A percentile compares a stretch with the other conserved stretches of the same genome.
phyloP scores from a whole-genome alignment of 1,140 invertebrate species.

The Aradophagus sp. region DNA sequence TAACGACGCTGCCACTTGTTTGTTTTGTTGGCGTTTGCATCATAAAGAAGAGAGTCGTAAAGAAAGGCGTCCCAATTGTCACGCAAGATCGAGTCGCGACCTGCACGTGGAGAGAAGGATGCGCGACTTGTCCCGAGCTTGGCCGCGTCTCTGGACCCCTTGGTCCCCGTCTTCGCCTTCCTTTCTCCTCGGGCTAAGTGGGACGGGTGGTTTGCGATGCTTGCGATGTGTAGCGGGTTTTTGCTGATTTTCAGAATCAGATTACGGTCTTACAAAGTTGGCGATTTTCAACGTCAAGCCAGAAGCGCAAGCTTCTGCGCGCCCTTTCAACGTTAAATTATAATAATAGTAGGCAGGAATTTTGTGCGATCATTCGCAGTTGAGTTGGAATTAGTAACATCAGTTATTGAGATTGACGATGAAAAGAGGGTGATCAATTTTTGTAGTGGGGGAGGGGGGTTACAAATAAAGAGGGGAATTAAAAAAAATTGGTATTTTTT shows the following conservation, averaged over 20 bases:
- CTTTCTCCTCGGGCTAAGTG: conserved; percentile 52
- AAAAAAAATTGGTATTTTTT: too few species aligned
- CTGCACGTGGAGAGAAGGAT: conserved; percentile 42
- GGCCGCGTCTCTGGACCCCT: not conserved
- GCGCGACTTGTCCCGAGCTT: conserved; percentile 2
- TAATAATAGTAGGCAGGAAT: too few species aligned
- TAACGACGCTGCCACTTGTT: conserved; percentile 36
- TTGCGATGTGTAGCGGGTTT: conserved; percentile 43
- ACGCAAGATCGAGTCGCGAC: conserved; percentile 47
- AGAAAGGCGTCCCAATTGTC: conserved; percentile 56
- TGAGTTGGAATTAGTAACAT: too few species aligned
- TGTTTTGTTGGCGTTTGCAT: conserved; percentile 45
- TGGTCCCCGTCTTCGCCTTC: conserved; percentile 19
- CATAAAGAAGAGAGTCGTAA: conserved; percentile 51
- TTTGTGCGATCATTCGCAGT: too few species aligned
- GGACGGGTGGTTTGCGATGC: too few species aligned
- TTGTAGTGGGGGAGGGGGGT: too few species aligned
- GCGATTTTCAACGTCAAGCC: conserved; percentile 30
- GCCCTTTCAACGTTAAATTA: conserved; percentile 11
- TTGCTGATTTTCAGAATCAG: conserved; percentile 46
- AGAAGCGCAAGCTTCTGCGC: conserved; percentile 2
- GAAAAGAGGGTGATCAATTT: too few species aligned
- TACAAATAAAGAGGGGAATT: too few species aligned
- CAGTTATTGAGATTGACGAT: too few species aligned
- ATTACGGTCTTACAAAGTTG: conserved; percentile 26